phyloP scores from a whole-genome alignment of 2,888 invertebrate genomes.

The Julus scandinavius region DNA sequence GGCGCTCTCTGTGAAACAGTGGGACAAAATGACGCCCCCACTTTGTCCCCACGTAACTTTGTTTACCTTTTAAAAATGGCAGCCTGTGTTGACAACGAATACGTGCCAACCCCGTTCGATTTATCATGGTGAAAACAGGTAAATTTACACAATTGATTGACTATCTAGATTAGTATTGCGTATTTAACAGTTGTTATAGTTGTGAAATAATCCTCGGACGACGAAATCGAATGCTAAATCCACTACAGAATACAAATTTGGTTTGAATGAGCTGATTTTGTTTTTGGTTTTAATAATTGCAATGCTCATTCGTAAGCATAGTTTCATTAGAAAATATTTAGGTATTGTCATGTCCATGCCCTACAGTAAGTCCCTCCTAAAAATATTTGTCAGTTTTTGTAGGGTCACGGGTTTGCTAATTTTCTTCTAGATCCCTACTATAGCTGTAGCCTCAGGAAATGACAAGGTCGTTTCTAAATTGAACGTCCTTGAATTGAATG shows the following conservation, averaged over 20 bases:
- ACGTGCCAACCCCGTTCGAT: not conserved
- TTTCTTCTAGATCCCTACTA: too few species aligned
- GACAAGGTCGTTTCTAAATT: not conserved
- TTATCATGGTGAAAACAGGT: slow-evolving; percentile 6
- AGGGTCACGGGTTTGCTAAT: not conserved
- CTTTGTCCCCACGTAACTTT: not conserved
- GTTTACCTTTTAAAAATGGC: slow-evolving; percentile 40
- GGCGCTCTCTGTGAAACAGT: not conserved
- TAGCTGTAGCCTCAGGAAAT: not conserved
- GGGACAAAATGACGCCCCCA: not conserved
- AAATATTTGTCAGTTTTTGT: too few species aligned
- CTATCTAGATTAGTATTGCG: not conserved
- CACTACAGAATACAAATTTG: not conserved
- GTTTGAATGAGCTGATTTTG: not conserved
- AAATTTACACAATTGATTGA: not conserved
- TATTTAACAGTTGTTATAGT: not conserved
- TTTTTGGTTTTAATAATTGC: too few species aligned
- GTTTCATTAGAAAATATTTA: not conserved
- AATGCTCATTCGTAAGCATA: not conserved
- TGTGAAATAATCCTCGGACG: not conserved
- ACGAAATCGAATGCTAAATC: not conserved
- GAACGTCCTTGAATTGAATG: slow-evolving; percentile 16
- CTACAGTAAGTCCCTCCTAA: too few species aligned
- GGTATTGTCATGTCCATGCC: not conserved
- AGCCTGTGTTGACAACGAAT: not conserved